Evolutionary conservation across 1,140 invertebrate genomes (phyloP).

Genomic region (Drosophila arawakana): DNA sequence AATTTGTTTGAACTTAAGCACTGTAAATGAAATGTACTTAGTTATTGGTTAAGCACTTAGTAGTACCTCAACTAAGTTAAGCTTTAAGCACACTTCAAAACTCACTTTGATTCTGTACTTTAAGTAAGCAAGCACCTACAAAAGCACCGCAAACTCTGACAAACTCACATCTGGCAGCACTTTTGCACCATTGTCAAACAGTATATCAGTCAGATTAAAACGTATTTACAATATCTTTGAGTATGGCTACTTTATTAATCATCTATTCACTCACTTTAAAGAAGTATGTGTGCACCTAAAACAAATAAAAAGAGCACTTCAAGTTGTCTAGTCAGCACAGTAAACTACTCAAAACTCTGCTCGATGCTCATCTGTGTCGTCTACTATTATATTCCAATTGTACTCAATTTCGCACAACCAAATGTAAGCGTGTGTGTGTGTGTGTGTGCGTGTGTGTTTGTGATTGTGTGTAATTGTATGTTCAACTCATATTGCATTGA

Average conservation of each 20-base stretch:
- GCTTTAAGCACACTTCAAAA: conserved; percentile 59
- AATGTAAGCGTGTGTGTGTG: conserved; percentile 4
- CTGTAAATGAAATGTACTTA: conserved; percentile 70
- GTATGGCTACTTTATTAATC: conserved; percentile 14
- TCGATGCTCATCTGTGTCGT: conserved; percentile 30
- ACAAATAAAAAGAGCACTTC: conserved; percentile 27
- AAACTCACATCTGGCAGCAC: conserved; percentile 13
- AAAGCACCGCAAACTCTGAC: conserved; percentile 11
- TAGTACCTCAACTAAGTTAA: conserved; percentile 70
- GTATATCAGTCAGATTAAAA: conserved; percentile 12
- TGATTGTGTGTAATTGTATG: conserved; percentile 18
- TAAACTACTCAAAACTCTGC: conserved; percentile 32
- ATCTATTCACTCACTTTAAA: conserved; percentile 7
- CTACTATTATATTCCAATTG: conserved; percentile 65
- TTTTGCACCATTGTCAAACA: conserved; percentile 19
- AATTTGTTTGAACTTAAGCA: conserved; percentile 61
- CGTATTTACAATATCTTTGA: conserved; percentile 1
- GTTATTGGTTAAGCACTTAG: conserved; percentile 65
- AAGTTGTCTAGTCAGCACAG: conserved; percentile 48
- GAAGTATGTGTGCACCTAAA: conserved; percentile 11
- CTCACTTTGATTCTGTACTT: conserved; percentile 50
- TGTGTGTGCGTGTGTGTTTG: conserved; percentile 21
- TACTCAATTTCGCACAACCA: conserved; percentile 58
- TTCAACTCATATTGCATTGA: conserved; percentile 28
- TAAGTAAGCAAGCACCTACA: conserved; percentile 31